These are phyloP conservation scores for Steinernema hermaphroditum DNA, from an alignment of 2,888 invertebrate species.

Conservation along the genomic window DNA sequence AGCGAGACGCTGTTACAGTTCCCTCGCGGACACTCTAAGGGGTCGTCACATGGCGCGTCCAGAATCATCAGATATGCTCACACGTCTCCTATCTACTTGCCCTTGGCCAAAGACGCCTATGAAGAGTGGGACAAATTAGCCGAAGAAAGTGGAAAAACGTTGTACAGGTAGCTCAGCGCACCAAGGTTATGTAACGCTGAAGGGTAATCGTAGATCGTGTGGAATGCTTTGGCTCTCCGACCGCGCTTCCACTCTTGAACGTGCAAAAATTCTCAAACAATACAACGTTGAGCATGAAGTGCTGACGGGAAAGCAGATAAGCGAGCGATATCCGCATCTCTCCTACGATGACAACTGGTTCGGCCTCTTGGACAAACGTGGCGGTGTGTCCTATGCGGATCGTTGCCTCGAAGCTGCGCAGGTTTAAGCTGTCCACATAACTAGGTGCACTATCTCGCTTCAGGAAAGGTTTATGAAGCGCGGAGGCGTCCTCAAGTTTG, in stretches of 20 bases:
- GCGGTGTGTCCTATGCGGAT: conserved; percentile 43
- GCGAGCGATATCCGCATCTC: conserved; percentile 42
- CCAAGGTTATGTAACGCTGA: not conserved
- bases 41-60: conserved; percentile 62
- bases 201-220: conserved; percentile 33
- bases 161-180: not conserved
- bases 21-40: conserved; percentile 51
- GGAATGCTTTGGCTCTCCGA: conserved; percentile 47
- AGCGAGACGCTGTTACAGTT: conserved; percentile 45
- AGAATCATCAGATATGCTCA: conserved; percentile 63
- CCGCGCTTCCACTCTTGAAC: conserved; percentile 30
- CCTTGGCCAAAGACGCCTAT: conserved; percentile 46
- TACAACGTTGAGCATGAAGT: conserved; percentile 43
- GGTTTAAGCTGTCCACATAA: not conserved
- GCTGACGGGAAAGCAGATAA: conserved; percentile 36
- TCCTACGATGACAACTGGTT: conserved; percentile 42
- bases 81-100: conserved; percentile 50
- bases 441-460: too few species aligned
- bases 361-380: conserved; percentile 42
- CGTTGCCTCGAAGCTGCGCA: conserved; percentile 46
- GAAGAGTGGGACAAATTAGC: conserved; percentile 39
- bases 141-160: not conserved
- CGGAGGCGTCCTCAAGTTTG: not conserved
- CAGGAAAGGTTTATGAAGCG: conserved; percentile 27
- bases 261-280: conserved; percentile 38